A percentile compares a stretch with the other conserved stretches of the same genome.
phyloP scores from a whole-genome alignment of 2,888 invertebrate species.

The Coelopa pilipes region DNA sequence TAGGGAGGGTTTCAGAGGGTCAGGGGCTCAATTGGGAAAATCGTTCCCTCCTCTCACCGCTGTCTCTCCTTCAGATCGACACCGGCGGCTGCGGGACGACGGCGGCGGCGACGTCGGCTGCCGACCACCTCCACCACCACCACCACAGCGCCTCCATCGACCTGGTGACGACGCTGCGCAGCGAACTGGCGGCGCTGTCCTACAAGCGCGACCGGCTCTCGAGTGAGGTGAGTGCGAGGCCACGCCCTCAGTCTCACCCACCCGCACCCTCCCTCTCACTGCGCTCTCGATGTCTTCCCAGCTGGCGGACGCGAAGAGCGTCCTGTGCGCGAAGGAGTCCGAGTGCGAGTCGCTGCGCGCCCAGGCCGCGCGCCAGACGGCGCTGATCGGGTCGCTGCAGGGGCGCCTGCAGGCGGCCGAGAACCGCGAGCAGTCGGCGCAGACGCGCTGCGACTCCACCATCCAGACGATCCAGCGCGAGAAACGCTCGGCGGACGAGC shows the following conservation, averaged over 20 bases:
- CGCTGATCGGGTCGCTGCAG: constrained; percentile 81
- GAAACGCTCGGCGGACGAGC: constrained; percentile 78
- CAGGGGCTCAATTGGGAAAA: neutral
- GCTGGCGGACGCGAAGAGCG: constrained; percentile 78
- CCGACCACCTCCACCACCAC: too few species aligned
- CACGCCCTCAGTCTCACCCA: neutral
- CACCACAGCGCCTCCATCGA: constrained; percentile 69
- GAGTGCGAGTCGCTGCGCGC: constrained; percentile 85
- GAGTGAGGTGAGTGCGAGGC: constrained; percentile 72
- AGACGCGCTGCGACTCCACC: constrained; percentile 74
- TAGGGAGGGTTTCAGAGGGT: neutral
- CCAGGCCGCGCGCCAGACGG: constrained; percentile 84
- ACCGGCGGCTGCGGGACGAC: constrained; percentile 45
- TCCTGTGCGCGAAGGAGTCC: constrained; percentile 78
- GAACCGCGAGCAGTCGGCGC: constrained; percentile 78
- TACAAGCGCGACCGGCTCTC: constrained; percentile 85
- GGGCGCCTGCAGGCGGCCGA: constrained; percentile 83
- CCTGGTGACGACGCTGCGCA: constrained; percentile 79
- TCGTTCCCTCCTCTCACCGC: neutral
- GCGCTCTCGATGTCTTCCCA: constrained; percentile 56
- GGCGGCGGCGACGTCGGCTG: constrained; percentile 47
- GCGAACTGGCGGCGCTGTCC: constrained; percentile 85
- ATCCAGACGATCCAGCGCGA: constrained; percentile 81
- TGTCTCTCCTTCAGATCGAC: constrained; percentile 50
- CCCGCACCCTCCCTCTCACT: neutral